Base-by-base conservation (phyloP, 2,888 invertebrate species). In the Rhingia rostrata region DNA sequence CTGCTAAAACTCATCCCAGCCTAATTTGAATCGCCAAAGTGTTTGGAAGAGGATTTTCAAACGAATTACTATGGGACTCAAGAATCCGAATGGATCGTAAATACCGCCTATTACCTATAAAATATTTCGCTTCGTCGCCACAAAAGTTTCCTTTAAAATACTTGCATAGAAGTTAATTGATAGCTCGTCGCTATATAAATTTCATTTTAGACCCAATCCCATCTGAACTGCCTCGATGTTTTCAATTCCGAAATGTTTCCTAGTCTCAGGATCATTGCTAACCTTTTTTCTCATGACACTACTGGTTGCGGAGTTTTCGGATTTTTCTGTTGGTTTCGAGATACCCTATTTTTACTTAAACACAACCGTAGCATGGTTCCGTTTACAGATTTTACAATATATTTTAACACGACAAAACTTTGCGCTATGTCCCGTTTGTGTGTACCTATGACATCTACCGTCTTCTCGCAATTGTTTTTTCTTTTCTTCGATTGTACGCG, bases 221-320 rank as follows among this genome's bases (percentile, higher is more conserved):
- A 22, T 49, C n/a, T 51, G 49, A 4, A 22, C 4, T n/a, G 10
- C 6, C 5, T 51, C 49, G 30, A 5, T 51, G 32, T 14, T 33
- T 33, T n/a, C 56, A 0, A 56, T n/a, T 7, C 14, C 33, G 4
- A 37, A 45, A 4, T 3, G 30, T 32, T 47, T 5, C 3, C 10
- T 47, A 12, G 5, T 22, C 35, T 45, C 47, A 53, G 22, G 22
- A 22, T 22, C 22, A 22, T 9, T 54, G 6, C 35, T 39, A 33
- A 14, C 4, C 47, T 63, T 63, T 35, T 73, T 73, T 33, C 12
- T 51, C n/a, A 32, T 10, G 4, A 6, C 22, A 9, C 14, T 5
- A 14, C 39, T 4, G 14, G 12, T 39, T 56, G 37, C 7, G 4
- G n/a, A 12, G 4, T 7, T 10, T 6, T 58, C 41, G 5, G 30